phyloP scores from a whole-genome alignment of 92 coral and sea anemone genomes.

The Parazoanthus swiftii region DNA sequence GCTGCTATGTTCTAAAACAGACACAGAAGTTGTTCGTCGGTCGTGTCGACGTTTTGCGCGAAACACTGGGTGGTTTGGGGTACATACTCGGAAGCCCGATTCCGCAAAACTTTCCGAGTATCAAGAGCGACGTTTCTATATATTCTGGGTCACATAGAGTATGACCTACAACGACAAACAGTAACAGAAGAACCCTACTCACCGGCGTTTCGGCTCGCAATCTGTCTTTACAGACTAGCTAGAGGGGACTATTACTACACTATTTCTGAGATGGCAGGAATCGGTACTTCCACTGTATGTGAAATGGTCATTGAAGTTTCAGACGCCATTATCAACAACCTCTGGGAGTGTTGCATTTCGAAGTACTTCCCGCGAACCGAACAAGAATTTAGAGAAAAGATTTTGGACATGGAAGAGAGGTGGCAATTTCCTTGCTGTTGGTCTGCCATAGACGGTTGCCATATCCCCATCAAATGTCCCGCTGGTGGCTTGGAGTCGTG shows the following conservation, averaged over 20 bases:
- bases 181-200: not conserved
- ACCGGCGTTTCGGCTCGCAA: not conserved
- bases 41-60: constrained; percentile 26
- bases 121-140: constrained; percentile 39
- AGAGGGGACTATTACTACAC: no score
- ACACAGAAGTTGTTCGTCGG: not conserved
- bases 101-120: constrained; percentile 22
- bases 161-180: constrained; percentile 20
- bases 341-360: not conserved
- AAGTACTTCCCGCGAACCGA: not conserved
- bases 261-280: no score
- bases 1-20: no score
- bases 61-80: constrained; percentile 32
- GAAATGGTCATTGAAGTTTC: no score
- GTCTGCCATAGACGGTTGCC: not conserved
- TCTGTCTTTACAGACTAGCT: no score
- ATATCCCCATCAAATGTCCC: constrained; percentile 50
- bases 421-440: constrained; percentile 1
- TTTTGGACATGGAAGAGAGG: constrained; percentile 11
- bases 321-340: constrained; percentile 1
- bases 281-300: no score
- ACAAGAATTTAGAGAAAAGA: constrained; percentile 6
- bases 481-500: constrained; percentile 50
- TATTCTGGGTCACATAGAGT: constrained; percentile 4
- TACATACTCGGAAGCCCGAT: constrained; percentile 18